Conservation (phyloP, 1,140 invertebrate genomes). For the Stegodyphus mimosarum region DNA sequence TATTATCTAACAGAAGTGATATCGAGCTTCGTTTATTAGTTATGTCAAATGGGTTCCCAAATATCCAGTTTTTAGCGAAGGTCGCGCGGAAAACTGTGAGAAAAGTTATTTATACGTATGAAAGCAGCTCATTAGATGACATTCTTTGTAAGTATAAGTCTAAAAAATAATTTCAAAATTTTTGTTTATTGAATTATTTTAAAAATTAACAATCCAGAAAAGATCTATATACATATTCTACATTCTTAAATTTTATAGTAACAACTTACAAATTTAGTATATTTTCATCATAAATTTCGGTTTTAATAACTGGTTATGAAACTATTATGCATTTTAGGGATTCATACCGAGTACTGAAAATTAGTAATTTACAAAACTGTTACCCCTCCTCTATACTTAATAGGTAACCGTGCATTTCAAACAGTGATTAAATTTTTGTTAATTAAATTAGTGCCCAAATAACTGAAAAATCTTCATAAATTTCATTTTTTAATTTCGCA, state of each 20-base stretch:
- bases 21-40: constrained; percentile 24
- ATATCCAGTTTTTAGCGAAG: constrained; percentile 44
- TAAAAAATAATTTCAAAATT: too few species aligned
- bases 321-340: too few species aligned
- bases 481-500: too few species aligned
- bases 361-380: too few species aligned
- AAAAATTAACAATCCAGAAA: neutral
- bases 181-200: neutral
- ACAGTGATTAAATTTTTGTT: too few species aligned
- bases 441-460: too few species aligned
- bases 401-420: too few species aligned
- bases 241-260: neutral
- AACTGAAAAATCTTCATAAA: too few species aligned
- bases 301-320: too few species aligned
- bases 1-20: neutral
- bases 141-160: constrained; percentile 33
- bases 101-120: constrained; percentile 52
- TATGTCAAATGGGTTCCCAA: constrained; percentile 17
- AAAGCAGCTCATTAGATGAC: constrained; percentile 51
- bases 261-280: neutral
- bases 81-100: constrained; percentile 22
- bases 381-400: too few species aligned
- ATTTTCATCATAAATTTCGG: neutral
- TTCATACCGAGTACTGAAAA: too few species aligned
- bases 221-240: neutral